Evolutionary conservation across 2,888 invertebrate species (phyloP).

Genomic region (Drosophila nr. perissopoda): DNA sequence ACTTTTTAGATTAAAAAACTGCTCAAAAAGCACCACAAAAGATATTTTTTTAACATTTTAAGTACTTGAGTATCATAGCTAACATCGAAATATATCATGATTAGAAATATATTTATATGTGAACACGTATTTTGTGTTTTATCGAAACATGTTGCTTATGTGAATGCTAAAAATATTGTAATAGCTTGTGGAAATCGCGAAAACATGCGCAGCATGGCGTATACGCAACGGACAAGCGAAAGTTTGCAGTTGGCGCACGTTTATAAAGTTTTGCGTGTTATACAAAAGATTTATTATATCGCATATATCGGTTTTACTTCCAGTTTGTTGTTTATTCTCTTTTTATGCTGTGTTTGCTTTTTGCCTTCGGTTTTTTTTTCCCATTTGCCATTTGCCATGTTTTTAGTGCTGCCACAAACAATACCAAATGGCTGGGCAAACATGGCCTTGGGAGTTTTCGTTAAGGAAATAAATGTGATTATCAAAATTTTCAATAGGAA

Average conservation of each 20-base stretch:
- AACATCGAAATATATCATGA: background rate
- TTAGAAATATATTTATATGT: background rate
- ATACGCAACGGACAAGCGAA: conserved; percentile 65
- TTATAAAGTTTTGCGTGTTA: conserved; percentile 78
- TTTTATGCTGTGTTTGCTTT: conserved; percentile 56
- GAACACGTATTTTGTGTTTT: background rate
- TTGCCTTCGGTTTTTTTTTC: conserved; percentile 33
- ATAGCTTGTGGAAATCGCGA: conserved; percentile 58
- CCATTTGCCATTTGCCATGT: conserved; percentile 37
- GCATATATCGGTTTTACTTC: conserved; percentile 50
- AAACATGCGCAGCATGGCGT: conserved; percentile 63
- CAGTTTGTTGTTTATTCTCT: conserved; percentile 23
- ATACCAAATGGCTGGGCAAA: conserved; percentile 33
- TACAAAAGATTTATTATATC: conserved; percentile 70
- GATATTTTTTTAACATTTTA: background rate
- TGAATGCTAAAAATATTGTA: conserved; percentile 17
- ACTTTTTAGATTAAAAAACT: background rate
- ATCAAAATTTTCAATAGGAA: conserved; percentile 59
- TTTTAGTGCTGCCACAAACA: conserved; percentile 30
- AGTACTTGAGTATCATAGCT: background rate
- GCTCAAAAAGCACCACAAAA: conserved; percentile 3
- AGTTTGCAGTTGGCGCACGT: conserved; percentile 77
- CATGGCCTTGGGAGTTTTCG: conserved; percentile 48
- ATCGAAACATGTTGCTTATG: conserved; percentile 14
- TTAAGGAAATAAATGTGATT: conserved; percentile 70